These are phyloP conservation scores for Rostratula benghalensis DNA, from an alignment of 2,113 vertebrate genomes.

Conservation along the genomic window DNA sequence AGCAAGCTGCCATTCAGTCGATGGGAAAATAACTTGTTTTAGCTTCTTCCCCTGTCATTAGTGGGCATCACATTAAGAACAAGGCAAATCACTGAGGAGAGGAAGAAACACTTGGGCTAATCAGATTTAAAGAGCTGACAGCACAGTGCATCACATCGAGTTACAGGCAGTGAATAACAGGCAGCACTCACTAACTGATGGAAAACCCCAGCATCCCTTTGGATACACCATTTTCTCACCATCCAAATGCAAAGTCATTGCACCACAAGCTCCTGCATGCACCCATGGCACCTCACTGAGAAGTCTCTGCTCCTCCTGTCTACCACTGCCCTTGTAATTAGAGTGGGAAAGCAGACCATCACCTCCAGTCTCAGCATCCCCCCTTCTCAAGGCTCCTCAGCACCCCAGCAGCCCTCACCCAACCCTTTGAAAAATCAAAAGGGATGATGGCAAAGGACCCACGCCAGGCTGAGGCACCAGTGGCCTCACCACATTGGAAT, in stretches of 20 bases:
- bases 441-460: neutral
- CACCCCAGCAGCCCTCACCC: neutral
- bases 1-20: neutral
- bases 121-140: neutral
- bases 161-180: neutral
- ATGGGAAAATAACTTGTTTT: neutral
- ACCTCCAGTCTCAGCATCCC: neutral
- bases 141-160: neutral
- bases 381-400: neutral
- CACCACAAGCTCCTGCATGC: neutral
- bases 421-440: neutral
- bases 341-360: neutral
- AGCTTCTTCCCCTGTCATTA: neutral
- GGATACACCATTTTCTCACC: neutral
- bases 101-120: slow-evolving; percentile 29
- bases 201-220: neutral
- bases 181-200: neutral
- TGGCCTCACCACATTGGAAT: neutral
- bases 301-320: neutral
- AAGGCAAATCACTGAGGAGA: neutral
- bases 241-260: neutral
- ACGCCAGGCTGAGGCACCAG: neutral
- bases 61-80: neutral
- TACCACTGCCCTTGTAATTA: neutral
- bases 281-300: accelerated